phyloP scores from a whole-genome alignment of 2,888 invertebrate genomes.

The Aquatica leii region DNA sequence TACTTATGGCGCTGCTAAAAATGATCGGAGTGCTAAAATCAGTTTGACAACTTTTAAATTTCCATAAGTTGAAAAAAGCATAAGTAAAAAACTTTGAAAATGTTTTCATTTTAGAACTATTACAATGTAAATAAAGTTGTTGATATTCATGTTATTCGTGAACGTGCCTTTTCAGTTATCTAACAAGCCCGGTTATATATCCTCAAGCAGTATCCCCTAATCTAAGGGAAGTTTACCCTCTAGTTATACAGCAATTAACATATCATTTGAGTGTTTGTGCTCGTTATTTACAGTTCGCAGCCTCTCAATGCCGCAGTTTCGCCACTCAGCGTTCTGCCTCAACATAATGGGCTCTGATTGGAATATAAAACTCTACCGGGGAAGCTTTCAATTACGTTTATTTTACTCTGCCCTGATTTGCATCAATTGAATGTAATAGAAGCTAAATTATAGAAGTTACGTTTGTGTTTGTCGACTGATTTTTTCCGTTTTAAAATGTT shows the following conservation, averaged over 20 bases:
- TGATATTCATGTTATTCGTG: conserved; percentile 57
- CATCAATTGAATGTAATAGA: conserved; percentile 50
- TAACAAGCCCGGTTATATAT: conserved; percentile 53
- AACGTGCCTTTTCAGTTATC: conserved; percentile 57
- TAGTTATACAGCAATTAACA: conserved; percentile 57
- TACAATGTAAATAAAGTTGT: conserved; percentile 51
- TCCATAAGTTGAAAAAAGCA: conserved; percentile 5
- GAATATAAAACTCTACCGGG: conserved; percentile 48
- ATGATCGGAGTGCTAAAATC: too few relatives aligned
- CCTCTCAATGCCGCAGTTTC: conserved; percentile 48
- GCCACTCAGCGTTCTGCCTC: conserved; percentile 34
- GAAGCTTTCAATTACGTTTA: conserved; percentile 54
- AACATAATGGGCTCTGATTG: conserved; percentile 56
- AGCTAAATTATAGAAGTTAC: conserved; percentile 45
- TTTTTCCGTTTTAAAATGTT: conserved; percentile 32
- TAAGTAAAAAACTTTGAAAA: conserved; percentile 11
- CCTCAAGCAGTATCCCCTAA: conserved; percentile 45
- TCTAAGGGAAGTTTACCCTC: conserved; percentile 53
- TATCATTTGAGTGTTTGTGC: conserved; percentile 56
- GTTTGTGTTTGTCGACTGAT: conserved; percentile 28
- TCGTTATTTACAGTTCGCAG: conserved; percentile 51
- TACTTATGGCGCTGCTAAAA: too few relatives aligned
- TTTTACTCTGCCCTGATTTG: conserved; percentile 48
- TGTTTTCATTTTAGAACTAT: conserved; percentile 34
- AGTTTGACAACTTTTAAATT: conserved; percentile 18